Base-by-base conservation (phyloP, 2,888 invertebrate genomes). In the Mythimna pallens region DNA sequence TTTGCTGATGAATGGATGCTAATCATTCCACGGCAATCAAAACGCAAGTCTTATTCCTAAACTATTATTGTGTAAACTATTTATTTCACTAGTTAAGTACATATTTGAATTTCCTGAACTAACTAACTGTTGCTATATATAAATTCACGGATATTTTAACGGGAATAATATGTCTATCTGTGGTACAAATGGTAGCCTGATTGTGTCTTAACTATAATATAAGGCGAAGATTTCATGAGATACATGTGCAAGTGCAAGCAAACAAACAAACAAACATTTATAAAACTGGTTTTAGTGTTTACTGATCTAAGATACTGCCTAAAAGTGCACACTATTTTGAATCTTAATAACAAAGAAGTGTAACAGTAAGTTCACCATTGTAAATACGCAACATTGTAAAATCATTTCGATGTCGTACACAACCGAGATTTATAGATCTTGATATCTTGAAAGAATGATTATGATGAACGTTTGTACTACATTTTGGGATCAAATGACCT, bases 401-500 rank as follows among this genome's bases (percentile, higher is more conserved):
- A 66, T 70, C 43, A 65, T 82, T 75, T 75, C 34, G 59, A 65
- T 79, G 70, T 66, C 25, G 10, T 65, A 34, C 62, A 43, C 70
- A 63, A 67, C 59, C 30, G 54, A 70, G 63, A 40, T 70, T 70
- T 70, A 61, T 76, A 64, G 66, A 78, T 76, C 65, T 78, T 62
- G 52, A 78, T 52, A 76, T 83, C 62, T 70, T 79, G 76, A 81
- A 78, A 80, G 70, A 80, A 81, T 80, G 71, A 75, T 78, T 85
- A 78, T 82, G 84, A 82, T 87, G 86, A 84, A 85, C 71, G 86
- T 91, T 92, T 92, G 92, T 92, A 92, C 92, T 93, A 90, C 87
- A 91, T 93, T 93, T 93, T 94, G 95, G 95, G 94, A 95, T 93
- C 94, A 94, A 92, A 85, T 82, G 86, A 89, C 86, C 84, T 87